phyloP scores from a whole-genome alignment of 2,888 invertebrate species.

The Chirona hameri region DNA sequence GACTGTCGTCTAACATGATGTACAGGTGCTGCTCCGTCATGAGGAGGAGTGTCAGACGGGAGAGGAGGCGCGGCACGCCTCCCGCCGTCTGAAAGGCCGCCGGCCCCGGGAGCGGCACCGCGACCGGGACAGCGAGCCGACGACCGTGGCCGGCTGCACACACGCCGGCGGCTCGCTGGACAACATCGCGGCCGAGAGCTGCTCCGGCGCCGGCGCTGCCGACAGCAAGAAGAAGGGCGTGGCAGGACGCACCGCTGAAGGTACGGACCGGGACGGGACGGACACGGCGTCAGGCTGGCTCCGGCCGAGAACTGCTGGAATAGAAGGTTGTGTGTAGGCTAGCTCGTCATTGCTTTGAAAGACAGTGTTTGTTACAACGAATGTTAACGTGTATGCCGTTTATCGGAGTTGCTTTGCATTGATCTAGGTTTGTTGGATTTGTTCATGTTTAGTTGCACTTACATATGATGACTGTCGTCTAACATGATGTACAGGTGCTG shows the following conservation, averaged over 20 bases:
- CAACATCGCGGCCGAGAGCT: not conserved
- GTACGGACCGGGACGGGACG: not conserved
- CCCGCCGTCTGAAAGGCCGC: not conserved
- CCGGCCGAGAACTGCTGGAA: too few relatives aligned
- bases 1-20: not conserved
- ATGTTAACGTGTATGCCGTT: too few relatives aligned
- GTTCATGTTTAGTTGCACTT: too few relatives aligned
- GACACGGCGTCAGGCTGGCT: too few relatives aligned
- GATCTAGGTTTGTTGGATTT: too few relatives aligned
- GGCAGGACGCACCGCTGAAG: not conserved
- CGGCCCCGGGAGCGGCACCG: constrained; percentile 23
- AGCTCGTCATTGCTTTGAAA: too few relatives aligned
- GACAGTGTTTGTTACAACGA: too few relatives aligned
- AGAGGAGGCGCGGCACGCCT: not conserved
- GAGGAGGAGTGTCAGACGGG: not conserved
- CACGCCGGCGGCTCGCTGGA: constrained; percentile 24
- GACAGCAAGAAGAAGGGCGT: not conserved
- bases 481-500: not conserved
- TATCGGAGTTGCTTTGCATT: too few relatives aligned
- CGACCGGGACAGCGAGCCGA: not conserved
- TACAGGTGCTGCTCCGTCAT: not conserved
- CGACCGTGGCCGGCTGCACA: not conserved
- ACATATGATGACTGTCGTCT: too few relatives aligned
- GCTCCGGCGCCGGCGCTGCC: not conserved
- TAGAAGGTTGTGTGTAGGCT: too few relatives aligned